Conservation (phyloP, 2,888 invertebrate genomes). For the Steinernema carpocapsae region DNA sequence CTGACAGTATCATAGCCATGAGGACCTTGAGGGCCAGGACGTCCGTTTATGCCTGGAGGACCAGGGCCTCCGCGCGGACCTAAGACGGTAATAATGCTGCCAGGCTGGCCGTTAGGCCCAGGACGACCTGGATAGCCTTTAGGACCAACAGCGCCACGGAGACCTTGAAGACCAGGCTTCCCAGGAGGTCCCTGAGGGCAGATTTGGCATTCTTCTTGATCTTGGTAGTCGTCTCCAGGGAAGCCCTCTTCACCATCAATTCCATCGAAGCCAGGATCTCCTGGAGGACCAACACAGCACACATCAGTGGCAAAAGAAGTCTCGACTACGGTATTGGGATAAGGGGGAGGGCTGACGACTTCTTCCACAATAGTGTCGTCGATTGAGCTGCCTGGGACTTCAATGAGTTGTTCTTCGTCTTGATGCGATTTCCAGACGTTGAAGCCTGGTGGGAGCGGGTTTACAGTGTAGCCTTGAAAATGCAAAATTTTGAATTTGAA, state of each 20-base stretch:
- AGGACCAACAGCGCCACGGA: neutral
- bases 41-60: slow-evolving; percentile 13
- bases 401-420: neutral
- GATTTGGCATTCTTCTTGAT: neutral
- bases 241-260: slow-evolving; percentile 1
- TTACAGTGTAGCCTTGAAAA: neutral
- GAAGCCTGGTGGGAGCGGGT: neutral
- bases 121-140: neutral
- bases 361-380: neutral
- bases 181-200: slow-evolving; percentile 6
- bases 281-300: slow-evolving; percentile 3
- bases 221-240: neutral
- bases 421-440: neutral
- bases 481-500: too few relatives aligned
- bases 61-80: neutral
- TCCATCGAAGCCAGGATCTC: slow-evolving; percentile 4
- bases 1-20: slow-evolving; percentile 11
- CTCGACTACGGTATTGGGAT: slow-evolving; percentile 21
- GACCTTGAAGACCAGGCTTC: neutral
- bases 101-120: neutral
- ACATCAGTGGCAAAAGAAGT: neutral
- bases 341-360: neutral
- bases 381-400: neutral
- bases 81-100: neutral
- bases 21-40: neutral